Evolutionary conservation across 2,797 vertebrate genomes (phyloP).

Genomic region (Eupleurogrammus muticus): DNA sequence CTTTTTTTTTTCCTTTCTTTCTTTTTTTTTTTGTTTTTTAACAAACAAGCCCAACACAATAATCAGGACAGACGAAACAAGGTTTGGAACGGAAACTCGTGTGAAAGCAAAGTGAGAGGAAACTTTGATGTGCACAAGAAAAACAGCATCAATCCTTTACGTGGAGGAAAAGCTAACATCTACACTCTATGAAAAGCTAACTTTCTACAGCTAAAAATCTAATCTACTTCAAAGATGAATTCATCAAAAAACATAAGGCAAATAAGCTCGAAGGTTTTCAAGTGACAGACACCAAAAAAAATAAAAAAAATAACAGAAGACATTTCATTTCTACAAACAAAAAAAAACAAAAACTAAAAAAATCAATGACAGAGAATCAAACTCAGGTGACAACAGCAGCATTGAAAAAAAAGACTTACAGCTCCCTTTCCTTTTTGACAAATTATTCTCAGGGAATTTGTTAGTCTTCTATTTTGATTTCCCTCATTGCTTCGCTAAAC

Average conservation of each 20-base stretch:
- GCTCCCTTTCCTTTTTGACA: conserved; percentile 64
- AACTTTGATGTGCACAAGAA: conserved; percentile 59
- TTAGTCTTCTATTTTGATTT: conserved; percentile 61
- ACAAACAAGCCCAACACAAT: conserved; percentile 40
- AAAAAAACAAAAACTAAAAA: conserved; percentile 42
- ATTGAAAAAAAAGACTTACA: conserved; percentile 75
- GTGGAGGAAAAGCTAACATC: conserved; percentile 48
- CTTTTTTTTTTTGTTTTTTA: too few relatives aligned
- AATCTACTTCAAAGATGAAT: conserved; percentile 74
- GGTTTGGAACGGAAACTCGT: conserved; percentile 57
- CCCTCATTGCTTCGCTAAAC: conserved; percentile 64
- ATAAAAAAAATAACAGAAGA: conserved; percentile 47
- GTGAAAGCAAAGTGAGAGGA: conserved; percentile 38
- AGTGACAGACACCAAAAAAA: conserved; percentile 70
- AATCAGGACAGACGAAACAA: conserved; percentile 44
- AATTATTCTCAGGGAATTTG: conserved; percentile 61
- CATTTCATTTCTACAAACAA: conserved; percentile 66
- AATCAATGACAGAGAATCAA: conserved; percentile 74
- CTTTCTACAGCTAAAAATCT: conserved; percentile 69
- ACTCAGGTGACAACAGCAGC: conserved; percentile 83
- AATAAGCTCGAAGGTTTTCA: conserved; percentile 75
- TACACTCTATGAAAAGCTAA: conserved; percentile 68
- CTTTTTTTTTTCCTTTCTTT: too few relatives aligned
- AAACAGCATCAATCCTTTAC: conserved; percentile 65
- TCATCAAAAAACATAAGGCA: conserved; percentile 77